These are phyloP conservation scores for Aelia acuminata DNA, from an alignment of 2,888 invertebrate genomes.

Conservation along the genomic window DNA sequence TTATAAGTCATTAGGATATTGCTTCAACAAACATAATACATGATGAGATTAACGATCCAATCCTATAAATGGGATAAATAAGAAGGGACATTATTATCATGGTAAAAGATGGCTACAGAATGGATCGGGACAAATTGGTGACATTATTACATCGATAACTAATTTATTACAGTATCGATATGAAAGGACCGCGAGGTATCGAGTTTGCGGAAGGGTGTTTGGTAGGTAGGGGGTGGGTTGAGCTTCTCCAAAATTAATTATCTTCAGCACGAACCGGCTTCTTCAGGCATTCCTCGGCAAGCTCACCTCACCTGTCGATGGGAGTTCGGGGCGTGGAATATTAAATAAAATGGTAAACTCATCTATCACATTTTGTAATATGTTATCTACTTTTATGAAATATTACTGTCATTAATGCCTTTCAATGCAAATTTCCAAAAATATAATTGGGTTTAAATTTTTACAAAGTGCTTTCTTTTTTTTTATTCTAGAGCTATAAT, in stretches of 20 bases:
- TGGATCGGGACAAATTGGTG: constrained; percentile 44
- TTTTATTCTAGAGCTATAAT: too few relatives aligned
- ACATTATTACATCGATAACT: constrained; percentile 45
- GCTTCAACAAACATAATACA: not conserved
- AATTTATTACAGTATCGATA: constrained; percentile 41
- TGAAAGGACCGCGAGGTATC: constrained; percentile 41
- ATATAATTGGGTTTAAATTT: too few relatives aligned
- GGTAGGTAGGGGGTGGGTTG: not conserved
- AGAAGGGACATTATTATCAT: constrained; percentile 22
- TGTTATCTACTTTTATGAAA: too few relatives aligned
- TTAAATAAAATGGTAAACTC: not conserved
- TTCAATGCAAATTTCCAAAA: too few relatives aligned
- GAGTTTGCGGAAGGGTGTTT: not conserved
- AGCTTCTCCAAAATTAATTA: constrained; percentile 31
- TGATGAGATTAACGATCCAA: not conserved
- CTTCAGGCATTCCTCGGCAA: constrained; percentile 3
- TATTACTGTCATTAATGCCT: too few relatives aligned
- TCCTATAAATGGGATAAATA: constrained; percentile 38
- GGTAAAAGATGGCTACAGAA: not conserved
- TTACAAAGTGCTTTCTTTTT: too few relatives aligned
- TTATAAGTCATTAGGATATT: constrained; percentile 27
- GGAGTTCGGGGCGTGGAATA: not conserved
- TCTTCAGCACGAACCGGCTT: not conserved
- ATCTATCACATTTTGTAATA: not conserved
- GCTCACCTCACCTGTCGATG: not conserved